phyloP scores from a whole-genome alignment of 2,888 invertebrate genomes.

The Peribatodes rhomboidaria region DNA sequence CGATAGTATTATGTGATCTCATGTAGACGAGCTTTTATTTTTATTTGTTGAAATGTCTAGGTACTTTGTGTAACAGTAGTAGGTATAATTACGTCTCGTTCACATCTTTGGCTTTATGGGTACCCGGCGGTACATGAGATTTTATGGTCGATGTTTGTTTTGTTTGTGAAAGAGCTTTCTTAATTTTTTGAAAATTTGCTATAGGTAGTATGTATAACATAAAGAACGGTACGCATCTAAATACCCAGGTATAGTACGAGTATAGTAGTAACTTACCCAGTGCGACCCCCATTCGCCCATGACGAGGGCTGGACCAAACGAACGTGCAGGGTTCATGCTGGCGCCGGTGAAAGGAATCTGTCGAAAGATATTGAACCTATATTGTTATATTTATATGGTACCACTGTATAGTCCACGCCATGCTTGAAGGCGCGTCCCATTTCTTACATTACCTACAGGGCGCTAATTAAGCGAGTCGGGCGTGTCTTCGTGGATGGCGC shows the following conservation, averaged over 20 bases:
- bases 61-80: too few relatives aligned
- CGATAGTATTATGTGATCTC: conserved; percentile 13
- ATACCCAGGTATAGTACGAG: neutral
- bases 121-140: neutral
- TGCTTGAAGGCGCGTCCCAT: too few relatives aligned
- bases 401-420: too few relatives aligned
- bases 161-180: neutral
- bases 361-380: conserved; percentile 16
- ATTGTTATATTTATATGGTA: neutral
- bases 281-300: conserved; percentile 91
- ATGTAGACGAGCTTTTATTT: conserved; percentile 16
- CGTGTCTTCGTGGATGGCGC: too few relatives aligned
- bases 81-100: neutral
- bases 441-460: too few relatives aligned
- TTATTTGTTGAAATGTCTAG: conserved; percentile 5
- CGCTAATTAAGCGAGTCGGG: too few relatives aligned
- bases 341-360: conserved; percentile 94
- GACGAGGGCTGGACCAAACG: conserved; percentile 95
- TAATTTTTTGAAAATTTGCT: neutral
- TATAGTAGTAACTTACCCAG: conserved; percentile 88
- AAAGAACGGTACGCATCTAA: too few relatives aligned
- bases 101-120: neutral
- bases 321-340: conserved; percentile 97
- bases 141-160: neutral
- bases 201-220: neutral